Conservation (phyloP, 2,888 invertebrate species). For the Oegoconia quadripuncta region DNA sequence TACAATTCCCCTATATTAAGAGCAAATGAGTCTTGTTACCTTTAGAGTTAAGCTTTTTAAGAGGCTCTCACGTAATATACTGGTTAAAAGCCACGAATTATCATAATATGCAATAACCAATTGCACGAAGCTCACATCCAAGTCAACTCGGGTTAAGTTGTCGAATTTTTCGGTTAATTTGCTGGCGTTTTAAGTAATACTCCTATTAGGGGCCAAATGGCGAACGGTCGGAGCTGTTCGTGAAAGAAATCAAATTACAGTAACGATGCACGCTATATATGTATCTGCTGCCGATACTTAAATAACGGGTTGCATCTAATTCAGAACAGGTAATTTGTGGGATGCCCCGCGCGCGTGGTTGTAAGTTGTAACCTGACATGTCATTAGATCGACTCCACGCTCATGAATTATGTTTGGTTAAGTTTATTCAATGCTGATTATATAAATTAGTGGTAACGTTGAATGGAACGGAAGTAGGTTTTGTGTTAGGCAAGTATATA, state of each 20-base stretch:
- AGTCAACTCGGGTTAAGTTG: constrained; percentile 50
- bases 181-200: constrained; percentile 54
- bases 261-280: constrained; percentile 66
- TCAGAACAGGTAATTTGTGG: constrained; percentile 70
- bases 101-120: constrained; percentile 69
- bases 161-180: constrained; percentile 50
- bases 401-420: constrained; percentile 60
- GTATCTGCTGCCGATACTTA: constrained; percentile 57
- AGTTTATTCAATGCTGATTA: constrained; percentile 61
- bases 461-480: constrained; percentile 40
- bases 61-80: constrained; percentile 43
- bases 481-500: neutral
- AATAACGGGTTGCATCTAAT: constrained; percentile 74
- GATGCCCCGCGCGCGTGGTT: constrained; percentile 61
- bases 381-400: constrained; percentile 43
- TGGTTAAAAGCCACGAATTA: constrained; percentile 46
- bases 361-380: constrained; percentile 50
- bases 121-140: constrained; percentile 66
- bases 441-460: constrained; percentile 43
- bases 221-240: constrained; percentile 49
- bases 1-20: constrained; percentile 47
- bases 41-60: constrained; percentile 32
- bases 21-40: constrained; percentile 48
- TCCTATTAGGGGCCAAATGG: constrained; percentile 69
- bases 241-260: constrained; percentile 72